Evolutionary conservation across 2,888 invertebrate genomes (phyloP).

Genomic region (Melieria picta): DNA sequence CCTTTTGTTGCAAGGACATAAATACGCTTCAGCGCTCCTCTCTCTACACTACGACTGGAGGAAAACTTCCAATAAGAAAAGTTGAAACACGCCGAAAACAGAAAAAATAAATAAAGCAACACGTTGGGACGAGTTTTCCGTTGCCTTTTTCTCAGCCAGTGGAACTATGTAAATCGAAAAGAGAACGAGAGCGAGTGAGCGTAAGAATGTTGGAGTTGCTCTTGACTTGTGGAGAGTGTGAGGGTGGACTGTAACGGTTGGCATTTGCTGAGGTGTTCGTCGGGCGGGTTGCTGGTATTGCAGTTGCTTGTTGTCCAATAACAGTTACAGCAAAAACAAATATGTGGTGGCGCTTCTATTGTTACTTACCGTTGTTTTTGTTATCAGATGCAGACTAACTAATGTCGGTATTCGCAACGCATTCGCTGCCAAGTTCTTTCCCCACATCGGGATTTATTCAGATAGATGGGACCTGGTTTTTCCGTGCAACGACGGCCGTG

Average conservation of each 20-base stretch:
- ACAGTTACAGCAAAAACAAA: constrained; percentile 3
- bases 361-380: constrained; percentile 32
- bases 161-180: constrained; percentile 4
- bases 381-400: constrained; percentile 43
- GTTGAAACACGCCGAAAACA: neutral
- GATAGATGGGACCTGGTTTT: too few species aligned
- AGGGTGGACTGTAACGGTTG: neutral
- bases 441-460: too few species aligned
- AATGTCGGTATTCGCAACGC: constrained; percentile 33
- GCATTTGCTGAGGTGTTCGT: too few species aligned
- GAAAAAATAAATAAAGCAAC: constrained; percentile 13
- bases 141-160: constrained; percentile 21
- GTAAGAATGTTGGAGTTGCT: neutral
- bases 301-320: too few species aligned
- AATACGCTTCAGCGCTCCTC: too few species aligned
- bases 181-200: constrained; percentile 6
- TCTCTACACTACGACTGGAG: constrained; percentile 3
- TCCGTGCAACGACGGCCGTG: neutral
- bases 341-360: constrained; percentile 2
- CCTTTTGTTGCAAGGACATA: too few species aligned
- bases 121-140: constrained; percentile 21
- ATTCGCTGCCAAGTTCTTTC: constrained; percentile 2
- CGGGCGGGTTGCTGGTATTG: too few species aligned
- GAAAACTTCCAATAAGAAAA: constrained; percentile 34
- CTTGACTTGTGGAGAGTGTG: neutral